Evolutionary conservation across 2,888 invertebrate species (phyloP), one percentile per base, ranked within the genome.

Genomic region (Ormyrus labotus): DNA sequence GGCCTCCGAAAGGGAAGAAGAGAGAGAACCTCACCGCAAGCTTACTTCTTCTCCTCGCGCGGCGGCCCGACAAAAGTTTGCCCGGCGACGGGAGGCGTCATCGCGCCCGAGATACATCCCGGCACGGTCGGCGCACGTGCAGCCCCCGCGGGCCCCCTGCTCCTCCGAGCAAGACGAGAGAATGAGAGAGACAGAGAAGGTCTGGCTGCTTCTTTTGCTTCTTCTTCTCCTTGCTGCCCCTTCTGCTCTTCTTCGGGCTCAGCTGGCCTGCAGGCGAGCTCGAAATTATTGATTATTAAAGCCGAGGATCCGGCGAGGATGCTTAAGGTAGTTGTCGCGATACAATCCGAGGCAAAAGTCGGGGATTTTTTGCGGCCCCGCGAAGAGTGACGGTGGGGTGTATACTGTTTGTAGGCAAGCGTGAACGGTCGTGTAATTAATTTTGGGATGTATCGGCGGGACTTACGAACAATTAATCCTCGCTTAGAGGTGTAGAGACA

Each of bases 201-300:
- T 55, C 50, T 63, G 55, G 57, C 57, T 73, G 51, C 53, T 78
- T 34, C 34, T 34, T 45, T 50, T 58, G 69, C 48, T 78, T 34
- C 34, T 34, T 45, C 19, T 58, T 61, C 48, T 34, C 73, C 58
- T 6, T n/a, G 34, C 13, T 51, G 10, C 19, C 47, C 19, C 47
- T 19, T 64, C 47, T 51, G 48, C 10, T 7, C 8, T 57, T 57
- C 57, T 69, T 11, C 50, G 60, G 68, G 51, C 61, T 57, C 6
- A 8, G 55, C 11, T 63, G 8, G 73, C 57, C 73, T 45, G 71
- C 65, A 75, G 34, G 70, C 70, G 50, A 8, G 67, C 65, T 70
- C 68, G 70, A 81, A 79, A 78, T 72, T 76, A 76, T 80, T 80
- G 71, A 80, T 80, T 80, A 80, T 80, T 80, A 80, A 80, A 78